These are phyloP conservation scores for Scaptomyza tumidula DNA, from an alignment of 2,888 invertebrate species.

Conservation along the genomic window DNA sequence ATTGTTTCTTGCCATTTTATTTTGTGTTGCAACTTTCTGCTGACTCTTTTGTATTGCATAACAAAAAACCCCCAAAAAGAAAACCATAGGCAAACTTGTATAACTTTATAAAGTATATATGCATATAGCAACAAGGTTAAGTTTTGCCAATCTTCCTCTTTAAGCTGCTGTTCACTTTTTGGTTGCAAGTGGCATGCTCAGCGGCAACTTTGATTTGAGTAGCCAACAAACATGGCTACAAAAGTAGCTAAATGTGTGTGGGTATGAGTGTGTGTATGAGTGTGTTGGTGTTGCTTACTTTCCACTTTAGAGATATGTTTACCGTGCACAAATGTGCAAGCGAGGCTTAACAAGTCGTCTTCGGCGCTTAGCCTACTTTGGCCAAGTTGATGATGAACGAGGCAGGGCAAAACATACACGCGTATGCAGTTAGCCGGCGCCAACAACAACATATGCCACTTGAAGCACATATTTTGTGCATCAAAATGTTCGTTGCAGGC, in stretches of 20 bases:
- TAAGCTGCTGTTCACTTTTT: conserved; percentile 42
- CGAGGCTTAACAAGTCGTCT: conserved; percentile 50
- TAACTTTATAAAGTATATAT: conserved; percentile 4
- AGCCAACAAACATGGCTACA: conserved; percentile 6
- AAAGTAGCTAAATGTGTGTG: conserved; percentile 6
- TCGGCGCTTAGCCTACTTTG: conserved; percentile 61
- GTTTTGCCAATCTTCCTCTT: background rate
- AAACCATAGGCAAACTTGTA: conserved; percentile 12
- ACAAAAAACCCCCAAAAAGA: conserved; percentile 12
- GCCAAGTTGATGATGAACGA: conserved; percentile 69
- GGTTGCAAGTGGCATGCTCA: conserved; percentile 64
- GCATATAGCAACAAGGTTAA: conserved; percentile 36
- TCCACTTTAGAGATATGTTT: conserved; percentile 73
- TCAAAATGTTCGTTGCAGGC: conserved; percentile 34
- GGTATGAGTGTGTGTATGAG: background rate
- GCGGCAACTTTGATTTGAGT: conserved; percentile 56
- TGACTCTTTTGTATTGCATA: conserved; percentile 20
- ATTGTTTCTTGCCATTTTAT: conserved; percentile 2
- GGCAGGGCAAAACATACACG: conserved; percentile 13
- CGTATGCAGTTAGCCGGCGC: conserved; percentile 5
- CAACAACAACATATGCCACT: conserved; percentile 30
- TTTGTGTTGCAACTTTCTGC: conserved; percentile 20
- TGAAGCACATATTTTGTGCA: conserved; percentile 57
- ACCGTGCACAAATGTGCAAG: conserved; percentile 57
- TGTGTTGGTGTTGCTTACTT: conserved; percentile 57